These are phyloP conservation scores for Suricata suricatta DNA, from an alignment of 2,113 vertebrate genomes.

Conservation along the genomic window DNA sequence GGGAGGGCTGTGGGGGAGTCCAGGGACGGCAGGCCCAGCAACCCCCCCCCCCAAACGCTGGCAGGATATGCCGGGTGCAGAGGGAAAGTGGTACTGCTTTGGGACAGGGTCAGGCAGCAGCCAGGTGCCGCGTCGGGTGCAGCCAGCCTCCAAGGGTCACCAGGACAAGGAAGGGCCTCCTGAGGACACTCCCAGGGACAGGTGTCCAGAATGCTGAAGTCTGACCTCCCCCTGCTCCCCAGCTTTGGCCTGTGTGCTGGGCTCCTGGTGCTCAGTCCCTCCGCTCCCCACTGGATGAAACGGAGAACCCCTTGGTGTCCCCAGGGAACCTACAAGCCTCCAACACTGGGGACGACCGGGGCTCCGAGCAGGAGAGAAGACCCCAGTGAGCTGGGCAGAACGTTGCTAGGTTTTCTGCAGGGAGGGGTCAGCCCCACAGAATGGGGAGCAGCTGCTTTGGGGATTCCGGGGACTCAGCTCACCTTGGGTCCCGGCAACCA, in stretches of 20 bases:
- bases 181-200: not conserved
- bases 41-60: not conserved
- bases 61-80: not conserved
- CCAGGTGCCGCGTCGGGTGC: not conserved
- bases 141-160: rapidly evolving
- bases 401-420: not conserved
- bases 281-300: not conserved
- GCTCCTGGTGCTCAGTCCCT: too few relatives aligned
- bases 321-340: not conserved
- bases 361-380: not conserved
- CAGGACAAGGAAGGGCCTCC: not conserved
- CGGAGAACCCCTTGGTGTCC: not conserved
- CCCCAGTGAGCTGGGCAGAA: not conserved
- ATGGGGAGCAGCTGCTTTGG: rapidly evolving
- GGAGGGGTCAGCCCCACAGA: rapidly evolving
- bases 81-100: not conserved
- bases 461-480: not conserved
- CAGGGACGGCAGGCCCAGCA: not conserved
- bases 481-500: not conserved
- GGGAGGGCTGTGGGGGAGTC: not conserved
- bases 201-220: not conserved
- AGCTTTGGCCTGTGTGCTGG: rapidly evolving
- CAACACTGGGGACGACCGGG: not conserved
- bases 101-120: not conserved
- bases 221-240: rapidly evolving